Evolutionary conservation across 2,888 invertebrate genomes (phyloP).

Genomic region (Polymixis lichenea): DNA sequence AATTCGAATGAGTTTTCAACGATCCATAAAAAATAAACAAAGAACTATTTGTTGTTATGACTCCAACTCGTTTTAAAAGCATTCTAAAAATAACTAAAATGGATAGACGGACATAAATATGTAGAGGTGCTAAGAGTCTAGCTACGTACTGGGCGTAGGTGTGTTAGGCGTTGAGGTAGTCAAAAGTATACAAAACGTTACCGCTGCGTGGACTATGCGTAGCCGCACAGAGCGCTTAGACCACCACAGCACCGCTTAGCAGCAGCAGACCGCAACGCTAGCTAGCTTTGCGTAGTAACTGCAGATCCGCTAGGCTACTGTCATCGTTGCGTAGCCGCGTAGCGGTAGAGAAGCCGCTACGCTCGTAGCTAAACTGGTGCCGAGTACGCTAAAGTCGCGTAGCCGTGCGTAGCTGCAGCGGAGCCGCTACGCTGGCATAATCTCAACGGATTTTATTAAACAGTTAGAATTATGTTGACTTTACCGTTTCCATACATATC

Average conservation of each 20-base stretch:
- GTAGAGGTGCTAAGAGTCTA: neutral
- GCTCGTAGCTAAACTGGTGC: neutral
- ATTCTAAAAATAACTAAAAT: conserved; percentile 49
- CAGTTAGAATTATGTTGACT: conserved; percentile 24
- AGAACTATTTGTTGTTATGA: conserved; percentile 43
- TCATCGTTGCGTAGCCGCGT: neutral
- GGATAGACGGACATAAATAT: conserved; percentile 12
- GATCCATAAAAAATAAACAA: conserved; percentile 51
- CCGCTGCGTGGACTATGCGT: neutral
- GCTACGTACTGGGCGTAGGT: neutral
- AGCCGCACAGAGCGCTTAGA: neutral
- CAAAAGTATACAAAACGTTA: neutral
- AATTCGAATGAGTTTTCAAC: conserved; percentile 44
- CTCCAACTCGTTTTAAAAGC: conserved; percentile 42
- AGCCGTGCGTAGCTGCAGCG: conserved; percentile 1
- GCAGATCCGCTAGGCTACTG: neutral
- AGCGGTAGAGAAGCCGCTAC: neutral
- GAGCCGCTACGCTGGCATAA: conserved; percentile 10
- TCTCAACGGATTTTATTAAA: neutral
- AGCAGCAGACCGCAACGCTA: neutral
- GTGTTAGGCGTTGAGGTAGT: neutral
- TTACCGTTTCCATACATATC: conserved; percentile 27
- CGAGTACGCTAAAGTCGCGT: neutral
- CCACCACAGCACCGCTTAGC: neutral
- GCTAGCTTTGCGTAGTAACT: neutral